Conservation (phyloP, 2,888 invertebrate species). For the Diachrysia chrysitis region DNA sequence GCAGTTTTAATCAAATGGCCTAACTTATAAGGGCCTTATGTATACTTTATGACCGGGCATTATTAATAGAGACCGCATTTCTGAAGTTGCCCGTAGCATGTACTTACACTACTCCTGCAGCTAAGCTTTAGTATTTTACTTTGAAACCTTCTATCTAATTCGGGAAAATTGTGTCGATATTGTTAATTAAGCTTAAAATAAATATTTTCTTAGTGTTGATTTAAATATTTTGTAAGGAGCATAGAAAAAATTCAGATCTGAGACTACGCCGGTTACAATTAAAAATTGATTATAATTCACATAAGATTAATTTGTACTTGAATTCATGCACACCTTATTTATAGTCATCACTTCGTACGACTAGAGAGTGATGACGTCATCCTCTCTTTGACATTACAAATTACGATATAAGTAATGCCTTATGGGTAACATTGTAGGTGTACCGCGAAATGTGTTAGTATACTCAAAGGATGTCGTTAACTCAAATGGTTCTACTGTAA, state of each 20-base stretch:
- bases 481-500: not conserved
- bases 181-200: not conserved
- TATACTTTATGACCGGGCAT: too few relatives aligned
- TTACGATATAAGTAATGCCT: not conserved
- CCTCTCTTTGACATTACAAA: not conserved
- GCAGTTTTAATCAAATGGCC: too few relatives aligned
- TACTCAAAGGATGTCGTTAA: not conserved
- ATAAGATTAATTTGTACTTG: constrained; percentile 13
- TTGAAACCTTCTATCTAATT: not conserved
- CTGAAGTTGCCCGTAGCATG: too few relatives aligned
- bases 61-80: too few relatives aligned
- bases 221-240: not conserved
- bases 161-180: not conserved
- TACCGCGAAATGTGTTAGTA: too few relatives aligned
- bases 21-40: too few relatives aligned
- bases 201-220: not conserved
- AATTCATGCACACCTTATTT: not conserved
- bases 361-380: not conserved
- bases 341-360: not conserved
- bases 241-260: not conserved
- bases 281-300: not conserved
- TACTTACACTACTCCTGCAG: not conserved
- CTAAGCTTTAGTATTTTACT: not conserved
- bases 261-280: not conserved
- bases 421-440: not conserved